These are phyloP conservation scores for Leptocoma aspasia DNA, from an alignment of 2,113 vertebrate species.

Conservation along the genomic window DNA sequence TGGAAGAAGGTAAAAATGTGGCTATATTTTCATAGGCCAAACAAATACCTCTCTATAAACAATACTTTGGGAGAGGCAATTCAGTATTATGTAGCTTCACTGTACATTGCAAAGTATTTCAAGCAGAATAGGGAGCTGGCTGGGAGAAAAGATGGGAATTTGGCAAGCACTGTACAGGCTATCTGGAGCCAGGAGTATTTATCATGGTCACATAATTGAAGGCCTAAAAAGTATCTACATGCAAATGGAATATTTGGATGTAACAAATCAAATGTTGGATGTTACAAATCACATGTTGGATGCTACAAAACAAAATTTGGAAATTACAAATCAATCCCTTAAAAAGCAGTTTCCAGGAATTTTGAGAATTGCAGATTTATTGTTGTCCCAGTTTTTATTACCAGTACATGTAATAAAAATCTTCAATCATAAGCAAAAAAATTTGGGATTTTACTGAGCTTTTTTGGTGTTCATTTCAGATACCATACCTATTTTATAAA, in stretches of 20 bases:
- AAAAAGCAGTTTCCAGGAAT: background rate
- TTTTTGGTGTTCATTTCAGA: background rate
- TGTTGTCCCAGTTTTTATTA: background rate
- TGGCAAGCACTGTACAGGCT: background rate
- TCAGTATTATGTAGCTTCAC: background rate
- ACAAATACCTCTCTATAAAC: background rate
- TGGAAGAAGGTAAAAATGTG: background rate
- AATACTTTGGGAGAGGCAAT: background rate
- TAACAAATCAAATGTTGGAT: no score
- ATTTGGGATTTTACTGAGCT: fast-evolving
- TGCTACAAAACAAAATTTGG: no score
- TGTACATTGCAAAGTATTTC: background rate
- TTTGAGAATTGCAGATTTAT: background rate
- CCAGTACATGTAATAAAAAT: background rate
- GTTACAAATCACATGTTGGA: no score
- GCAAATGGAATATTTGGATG: background rate
- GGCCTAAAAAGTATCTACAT: background rate
- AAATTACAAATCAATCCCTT: background rate
- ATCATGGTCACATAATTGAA: background rate
- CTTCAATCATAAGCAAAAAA: background rate
- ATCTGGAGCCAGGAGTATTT: background rate
- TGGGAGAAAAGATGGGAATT: background rate
- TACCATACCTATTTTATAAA: background rate
- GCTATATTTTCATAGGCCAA: background rate
- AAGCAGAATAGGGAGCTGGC: background rate